phyloP scores from a whole-genome alignment of 2,888 invertebrate species.

The Agriotes lineatus region DNA sequence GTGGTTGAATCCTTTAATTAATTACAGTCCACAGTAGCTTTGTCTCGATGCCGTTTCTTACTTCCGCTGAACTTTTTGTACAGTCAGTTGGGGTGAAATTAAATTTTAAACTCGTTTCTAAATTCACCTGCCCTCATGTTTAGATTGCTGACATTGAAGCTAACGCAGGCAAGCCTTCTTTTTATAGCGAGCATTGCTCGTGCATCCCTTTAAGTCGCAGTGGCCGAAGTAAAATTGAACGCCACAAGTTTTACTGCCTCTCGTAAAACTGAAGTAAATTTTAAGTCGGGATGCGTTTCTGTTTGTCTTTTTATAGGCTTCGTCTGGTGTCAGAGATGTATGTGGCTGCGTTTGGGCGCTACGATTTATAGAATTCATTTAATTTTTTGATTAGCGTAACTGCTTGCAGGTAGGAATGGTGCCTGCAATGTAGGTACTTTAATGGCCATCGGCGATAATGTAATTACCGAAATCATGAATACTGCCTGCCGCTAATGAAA shows the following conservation, averaged over 20 bases:
- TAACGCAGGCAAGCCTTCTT: no score
- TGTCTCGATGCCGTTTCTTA: no score
- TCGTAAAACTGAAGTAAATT: conserved; percentile 19
- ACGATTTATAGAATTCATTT: conserved; percentile 18
- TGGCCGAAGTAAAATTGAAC: conserved; percentile 19
- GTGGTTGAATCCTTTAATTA: no score
- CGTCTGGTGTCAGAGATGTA: conserved; percentile 6
- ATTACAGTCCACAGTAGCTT: no score
- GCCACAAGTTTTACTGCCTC: neutral
- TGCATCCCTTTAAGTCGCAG: neutral
- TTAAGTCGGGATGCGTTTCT: conserved; percentile 12
- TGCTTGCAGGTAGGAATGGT: neutral
- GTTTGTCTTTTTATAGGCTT: conserved; percentile 17
- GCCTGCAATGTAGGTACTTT: neutral
- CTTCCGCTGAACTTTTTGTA: no score
- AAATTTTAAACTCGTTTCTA: no score
- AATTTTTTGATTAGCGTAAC: conserved; percentile 8
- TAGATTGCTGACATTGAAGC: no score
- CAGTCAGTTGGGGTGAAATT: no score
- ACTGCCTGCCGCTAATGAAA: neutral
- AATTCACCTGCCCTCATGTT: no score
- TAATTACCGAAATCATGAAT: neutral
- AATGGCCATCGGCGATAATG: neutral
- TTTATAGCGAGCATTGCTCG: neutral
- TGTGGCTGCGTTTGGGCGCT: no score